A percentile compares a stretch with the other conserved stretches of the same genome.
These are phyloP conservation scores for Antigone vipio DNA, from an alignment of 2,113 vertebrate genomes.

Conservation along the genomic window DNA sequence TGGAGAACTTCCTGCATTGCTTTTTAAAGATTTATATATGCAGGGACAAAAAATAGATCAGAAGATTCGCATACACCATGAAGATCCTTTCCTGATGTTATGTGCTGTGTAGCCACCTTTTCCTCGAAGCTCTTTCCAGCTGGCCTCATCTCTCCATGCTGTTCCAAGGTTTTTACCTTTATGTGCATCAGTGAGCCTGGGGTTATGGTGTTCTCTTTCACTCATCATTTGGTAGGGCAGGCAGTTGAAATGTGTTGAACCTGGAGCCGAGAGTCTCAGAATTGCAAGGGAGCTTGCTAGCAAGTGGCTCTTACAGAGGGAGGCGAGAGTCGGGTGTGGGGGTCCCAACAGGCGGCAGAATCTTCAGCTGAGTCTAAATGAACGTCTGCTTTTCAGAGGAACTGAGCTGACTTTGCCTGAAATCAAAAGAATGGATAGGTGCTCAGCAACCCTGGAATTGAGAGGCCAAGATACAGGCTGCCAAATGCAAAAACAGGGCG, in stretches of 20 bases:
- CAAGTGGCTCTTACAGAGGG: neutral
- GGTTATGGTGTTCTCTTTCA: neutral
- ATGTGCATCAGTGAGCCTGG: neutral
- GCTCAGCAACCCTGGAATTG: neutral
- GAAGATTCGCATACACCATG: neutral
- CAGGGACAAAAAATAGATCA: neutral
- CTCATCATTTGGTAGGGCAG: neutral
- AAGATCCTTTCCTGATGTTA: neutral
- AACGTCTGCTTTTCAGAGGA: neutral
- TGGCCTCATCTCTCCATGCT: neutral
- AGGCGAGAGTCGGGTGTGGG: rapidly evolving
- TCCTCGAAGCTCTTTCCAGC: neutral
- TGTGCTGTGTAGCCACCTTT: neutral
- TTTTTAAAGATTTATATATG: neutral
- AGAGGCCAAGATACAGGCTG: neutral
- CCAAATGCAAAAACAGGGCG: neutral
- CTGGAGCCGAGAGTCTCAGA: neutral
- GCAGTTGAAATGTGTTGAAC: neutral
- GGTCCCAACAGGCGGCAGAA: neutral
- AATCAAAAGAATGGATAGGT: neutral
- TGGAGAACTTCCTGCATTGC: neutral
- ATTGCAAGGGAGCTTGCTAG: neutral
- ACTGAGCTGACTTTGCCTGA: neutral
- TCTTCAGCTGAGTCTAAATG: neutral
- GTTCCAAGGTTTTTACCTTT: neutral